Evolutionary conservation across 2,797 vertebrate genomes (phyloP), one percentile per base, ranked within the genome.

Genomic region (Manis pentadactyla): DNA sequence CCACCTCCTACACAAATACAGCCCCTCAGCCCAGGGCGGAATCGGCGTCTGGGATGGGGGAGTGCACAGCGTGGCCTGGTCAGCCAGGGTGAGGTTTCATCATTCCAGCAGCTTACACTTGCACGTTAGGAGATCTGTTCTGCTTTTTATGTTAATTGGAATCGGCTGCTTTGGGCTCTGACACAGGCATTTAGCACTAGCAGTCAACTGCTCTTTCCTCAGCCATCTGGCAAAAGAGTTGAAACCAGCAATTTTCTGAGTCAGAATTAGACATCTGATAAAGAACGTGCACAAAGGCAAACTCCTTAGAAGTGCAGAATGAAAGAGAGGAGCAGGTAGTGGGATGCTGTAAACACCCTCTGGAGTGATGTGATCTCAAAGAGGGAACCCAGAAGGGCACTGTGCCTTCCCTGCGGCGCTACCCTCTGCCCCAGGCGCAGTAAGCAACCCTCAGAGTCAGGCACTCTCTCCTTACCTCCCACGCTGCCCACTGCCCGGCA

Each of bases 221-320:
- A 98, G 98, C 98, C 98, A 98, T 98, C 98, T 98, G 98, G 97
- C 97, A 98, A 97, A 97, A 98, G 96, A 98, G 97, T 91, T 90
- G 97, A 98, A 98, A 98, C 97, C 69, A 98, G 98, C 95, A 98
- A 97, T 98, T 98, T 98, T 97, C 95, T 59, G 89, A 98, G 98
- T 98, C 97, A 97, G 98, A 98, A 96, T 95, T 97, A 98, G 96
- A 96, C 84, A 96, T 97, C 93, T 97, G 97, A 98, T 98, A 97
- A 98, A 97, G 69, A 97, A 96, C 77, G 95, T 94, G 97, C 97
- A 95, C 88, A 37, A 27, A 93, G 97, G 96, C 97, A 98, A 97
- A 87, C 86, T 74, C 95, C 61, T 73, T 91, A 81, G 64, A 95
- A 63, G 93, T 37, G 78, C 18, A 85, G 17, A 74, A 85, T 96